Evolutionary conservation across 2,113 vertebrate species (phyloP), one percentile per base, ranked within the genome.

Genomic region (Proterorhinus semilunaris): DNA sequence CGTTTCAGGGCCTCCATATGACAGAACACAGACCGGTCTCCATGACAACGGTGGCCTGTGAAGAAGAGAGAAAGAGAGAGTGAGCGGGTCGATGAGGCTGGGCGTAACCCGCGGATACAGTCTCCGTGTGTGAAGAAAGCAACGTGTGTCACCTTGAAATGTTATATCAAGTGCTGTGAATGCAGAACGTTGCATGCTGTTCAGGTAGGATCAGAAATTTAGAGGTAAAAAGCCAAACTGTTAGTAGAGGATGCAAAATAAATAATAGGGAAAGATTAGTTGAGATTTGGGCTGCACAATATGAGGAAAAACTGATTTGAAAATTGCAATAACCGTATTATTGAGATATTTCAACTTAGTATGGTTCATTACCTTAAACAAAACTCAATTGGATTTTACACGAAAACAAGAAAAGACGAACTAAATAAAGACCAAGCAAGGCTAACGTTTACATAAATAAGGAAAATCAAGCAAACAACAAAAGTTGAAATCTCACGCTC

Each of bases 21-120:
- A 86, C 98, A 99, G 82, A 99, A 95, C 79, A 94, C 88, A 43
- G 96, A 97, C 86, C 94, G 97, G 94, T 99, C 97, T 69, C 92
- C 94, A 90, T 94, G 93, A 90, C 98, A 99, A 85, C 86, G 93
- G 65, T 78, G 88, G 85, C 93, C 98, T 99, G 95, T 85, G 95
- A 95, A 90, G 93, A 78, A 97, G 88, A 91, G 78, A 85, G 46
- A 47, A 10, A 58, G 55, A 58, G 27, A 58, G 27, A 58, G 10
- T 36, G 11, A 86, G 78, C 91, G 65, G 86, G 53, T n/a, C 85
- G 65, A 76, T 89, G 72, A 90, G 78, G 85, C 63, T 43, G 73
- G 75, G 75, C 21, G 17, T 52, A 27, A 76, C 65, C 51, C 50
- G 48, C 17, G 9, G 21, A 51, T 65, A 54, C 69, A 71, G 62